These are phyloP conservation scores for Acanthopagrus latus DNA, from an alignment of 2,797 vertebrate genomes.

Conservation along the genomic window DNA sequence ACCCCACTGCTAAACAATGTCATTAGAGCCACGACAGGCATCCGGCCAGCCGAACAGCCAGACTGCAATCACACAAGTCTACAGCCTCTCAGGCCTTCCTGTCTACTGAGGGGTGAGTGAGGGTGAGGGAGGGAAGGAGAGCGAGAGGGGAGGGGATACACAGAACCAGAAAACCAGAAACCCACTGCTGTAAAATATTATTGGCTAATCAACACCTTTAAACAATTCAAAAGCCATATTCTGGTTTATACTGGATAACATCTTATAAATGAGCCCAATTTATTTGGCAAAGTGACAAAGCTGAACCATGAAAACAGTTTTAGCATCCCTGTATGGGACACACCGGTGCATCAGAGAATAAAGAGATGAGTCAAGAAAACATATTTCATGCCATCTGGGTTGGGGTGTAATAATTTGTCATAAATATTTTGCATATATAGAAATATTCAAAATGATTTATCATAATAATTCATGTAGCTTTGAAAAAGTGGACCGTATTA, in stretches of 20 bases:
- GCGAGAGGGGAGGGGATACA: background rate
- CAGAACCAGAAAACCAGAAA: constrained; percentile 26
- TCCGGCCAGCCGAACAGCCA: constrained; percentile 68
- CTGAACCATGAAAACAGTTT: background rate
- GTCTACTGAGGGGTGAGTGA: constrained; percentile 38
- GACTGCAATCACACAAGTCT: constrained; percentile 72
- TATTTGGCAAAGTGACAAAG: background rate
- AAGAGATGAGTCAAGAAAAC: background rate
- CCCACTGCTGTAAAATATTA: background rate
- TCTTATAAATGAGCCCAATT: too few species aligned
- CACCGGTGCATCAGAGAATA: background rate
- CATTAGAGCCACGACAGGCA: constrained; percentile 76
- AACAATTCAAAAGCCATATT: background rate
- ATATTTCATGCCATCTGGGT: background rate
- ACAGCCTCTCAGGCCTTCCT: constrained; percentile 68
- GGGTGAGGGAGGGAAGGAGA: background rate
- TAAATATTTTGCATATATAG: background rate
- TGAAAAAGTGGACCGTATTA: background rate
- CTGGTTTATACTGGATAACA: background rate
- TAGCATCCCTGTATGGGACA: background rate
- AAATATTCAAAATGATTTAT: background rate
- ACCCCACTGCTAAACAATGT: constrained; percentile 83
- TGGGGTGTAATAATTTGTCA: background rate
- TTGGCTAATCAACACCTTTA: background rate
- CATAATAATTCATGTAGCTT: background rate